Evolutionary conservation across 2,888 invertebrate species (phyloP).

Genomic region (Caradrina kadenii): DNA sequence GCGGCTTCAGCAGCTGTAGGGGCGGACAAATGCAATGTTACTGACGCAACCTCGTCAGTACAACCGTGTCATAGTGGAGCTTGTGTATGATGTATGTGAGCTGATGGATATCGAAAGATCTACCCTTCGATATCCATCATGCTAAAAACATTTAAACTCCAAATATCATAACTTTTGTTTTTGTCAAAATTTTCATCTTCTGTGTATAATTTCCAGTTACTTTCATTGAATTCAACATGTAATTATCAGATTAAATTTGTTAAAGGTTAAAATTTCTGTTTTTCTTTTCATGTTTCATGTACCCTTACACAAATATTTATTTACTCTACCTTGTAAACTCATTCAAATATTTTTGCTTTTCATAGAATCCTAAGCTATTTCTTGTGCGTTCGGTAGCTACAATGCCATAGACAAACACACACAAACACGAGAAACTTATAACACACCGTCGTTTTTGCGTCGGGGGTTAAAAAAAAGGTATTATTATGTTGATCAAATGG

Average conservation of each 20-base stretch:
- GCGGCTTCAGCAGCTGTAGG: neutral
- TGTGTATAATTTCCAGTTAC: neutral
- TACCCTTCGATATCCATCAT: neutral
- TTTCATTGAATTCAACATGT: neutral
- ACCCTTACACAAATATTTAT: neutral
- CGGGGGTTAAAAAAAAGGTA: no score
- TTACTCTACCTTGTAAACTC: neutral
- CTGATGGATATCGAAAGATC: no score
- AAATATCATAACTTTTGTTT: neutral
- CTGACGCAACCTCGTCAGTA: neutral
- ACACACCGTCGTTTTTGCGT: no score
- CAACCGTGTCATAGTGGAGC: no score
- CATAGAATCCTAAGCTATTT: no score
- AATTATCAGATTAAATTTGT: constrained; percentile 10
- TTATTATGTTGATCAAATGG: neutral
- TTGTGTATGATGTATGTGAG: no score
- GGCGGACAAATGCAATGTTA: constrained; percentile 15
- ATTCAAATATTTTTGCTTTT: no score
- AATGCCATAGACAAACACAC: no score
- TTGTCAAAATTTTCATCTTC: neutral
- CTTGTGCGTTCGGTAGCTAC: no score
- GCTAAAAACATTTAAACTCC: neutral
- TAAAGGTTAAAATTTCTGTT: neutral
- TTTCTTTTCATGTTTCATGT: neutral
- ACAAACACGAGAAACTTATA: no score